phyloP scores from a whole-genome alignment of 2,888 invertebrate genomes.

The Drosophila bunnanda region DNA sequence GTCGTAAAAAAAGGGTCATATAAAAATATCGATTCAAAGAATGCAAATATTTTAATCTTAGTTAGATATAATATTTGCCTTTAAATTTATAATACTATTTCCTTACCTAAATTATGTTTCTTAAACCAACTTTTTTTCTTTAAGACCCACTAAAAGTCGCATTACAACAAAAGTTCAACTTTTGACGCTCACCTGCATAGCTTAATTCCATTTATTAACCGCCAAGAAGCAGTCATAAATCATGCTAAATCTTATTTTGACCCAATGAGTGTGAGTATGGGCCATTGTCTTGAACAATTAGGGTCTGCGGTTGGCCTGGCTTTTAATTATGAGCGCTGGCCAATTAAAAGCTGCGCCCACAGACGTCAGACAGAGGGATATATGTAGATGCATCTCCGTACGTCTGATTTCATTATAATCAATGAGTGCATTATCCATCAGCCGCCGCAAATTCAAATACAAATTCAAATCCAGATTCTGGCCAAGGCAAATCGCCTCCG shows the following conservation, averaged over 20 bases:
- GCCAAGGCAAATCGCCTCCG: conserved; percentile 36
- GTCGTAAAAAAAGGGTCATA: too few species aligned
- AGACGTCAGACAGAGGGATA: conserved; percentile 6
- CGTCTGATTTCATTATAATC: conserved; percentile 76
- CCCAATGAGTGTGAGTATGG: conserved; percentile 14
- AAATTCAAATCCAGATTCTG: conserved; percentile 34
- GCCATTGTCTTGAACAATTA: conserved; percentile 48
- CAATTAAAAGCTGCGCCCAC: conserved; percentile 66
- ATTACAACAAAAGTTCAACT: not conserved
- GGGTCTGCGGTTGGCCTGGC: conserved; percentile 51
- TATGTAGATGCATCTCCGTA: conserved; percentile 19
- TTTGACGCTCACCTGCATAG: not conserved
- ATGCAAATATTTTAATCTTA: too few species aligned
- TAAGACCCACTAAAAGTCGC: not conserved
- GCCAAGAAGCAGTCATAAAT: conserved; percentile 50
- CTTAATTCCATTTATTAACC: conserved; percentile 18
- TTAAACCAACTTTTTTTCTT: not conserved
- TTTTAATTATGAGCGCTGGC: conserved; percentile 68
- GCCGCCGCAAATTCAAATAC: conserved; percentile 64
- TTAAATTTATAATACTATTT: not conserved
- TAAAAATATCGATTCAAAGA: too few species aligned
- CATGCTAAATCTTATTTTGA: conserved; percentile 40
- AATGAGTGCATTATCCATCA: conserved; percentile 72
- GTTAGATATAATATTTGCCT: not conserved
- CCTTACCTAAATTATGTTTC: not conserved